A percentile compares a stretch with the other conserved stretches of the same genome.
Evolutionary conservation across 2,888 invertebrate genomes (phyloP).

Genomic region (Caenorhabditis doughertyi): DNA sequence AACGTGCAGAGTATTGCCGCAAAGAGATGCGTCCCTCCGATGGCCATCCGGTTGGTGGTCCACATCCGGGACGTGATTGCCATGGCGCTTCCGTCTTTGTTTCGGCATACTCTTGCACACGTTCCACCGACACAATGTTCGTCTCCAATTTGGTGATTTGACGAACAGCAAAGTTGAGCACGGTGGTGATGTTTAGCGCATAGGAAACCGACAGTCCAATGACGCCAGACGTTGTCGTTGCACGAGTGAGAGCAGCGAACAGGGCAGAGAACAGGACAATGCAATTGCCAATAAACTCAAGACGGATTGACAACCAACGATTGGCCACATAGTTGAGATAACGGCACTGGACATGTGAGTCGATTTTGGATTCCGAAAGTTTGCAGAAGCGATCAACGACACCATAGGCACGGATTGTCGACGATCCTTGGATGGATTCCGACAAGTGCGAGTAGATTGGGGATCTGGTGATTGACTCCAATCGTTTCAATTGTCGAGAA

Average conservation of each 20-base stretch:
- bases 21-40: slow-evolving; percentile 89
- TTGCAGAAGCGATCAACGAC: slow-evolving; percentile 77
- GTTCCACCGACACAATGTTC: slow-evolving; percentile 96
- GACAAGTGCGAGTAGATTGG: slow-evolving; percentile 82
- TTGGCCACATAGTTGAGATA: slow-evolving; percentile 82
- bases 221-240: slow-evolving; percentile 85
- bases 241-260: slow-evolving; percentile 89
- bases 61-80: slow-evolving; percentile 85
- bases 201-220: slow-evolving; percentile 86
- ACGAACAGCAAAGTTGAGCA: slow-evolving; percentile 95
- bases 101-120: slow-evolving; percentile 84
- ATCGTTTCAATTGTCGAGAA: slow-evolving; percentile 88
- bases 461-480: slow-evolving; percentile 82
- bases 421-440: slow-evolving; percentile 80
- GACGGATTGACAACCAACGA: slow-evolving; percentile 92
- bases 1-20: slow-evolving; percentile 88
- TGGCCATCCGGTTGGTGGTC: slow-evolving; percentile 90
- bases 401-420: slow-evolving; percentile 81
- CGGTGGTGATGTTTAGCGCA: slow-evolving; percentile 89
- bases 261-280: slow-evolving; percentile 95
- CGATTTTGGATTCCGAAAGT: slow-evolving; percentile 80
- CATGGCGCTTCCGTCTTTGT: slow-evolving; percentile 80
- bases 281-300: slow-evolving; percentile 96
- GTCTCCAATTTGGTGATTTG: slow-evolving; percentile 98
- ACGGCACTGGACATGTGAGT: slow-evolving; percentile 81